These are phyloP conservation scores for Plutella xylostella DNA, from an alignment of 2,888 invertebrate genomes.

Conservation along the genomic window DNA sequence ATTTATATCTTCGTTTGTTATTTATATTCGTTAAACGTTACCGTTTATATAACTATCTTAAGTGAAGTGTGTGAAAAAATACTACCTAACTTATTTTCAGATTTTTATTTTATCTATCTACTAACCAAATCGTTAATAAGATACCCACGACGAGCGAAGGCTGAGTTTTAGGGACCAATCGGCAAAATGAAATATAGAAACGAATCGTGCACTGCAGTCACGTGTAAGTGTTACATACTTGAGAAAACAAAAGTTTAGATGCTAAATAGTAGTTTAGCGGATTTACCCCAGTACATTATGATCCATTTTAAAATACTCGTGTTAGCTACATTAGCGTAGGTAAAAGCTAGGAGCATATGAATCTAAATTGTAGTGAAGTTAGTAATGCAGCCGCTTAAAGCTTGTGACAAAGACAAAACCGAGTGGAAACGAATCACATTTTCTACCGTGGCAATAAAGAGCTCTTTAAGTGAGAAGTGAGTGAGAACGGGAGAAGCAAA, in stretches of 20 bases:
- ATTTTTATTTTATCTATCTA: constrained; percentile 66
- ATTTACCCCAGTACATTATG: constrained; percentile 40
- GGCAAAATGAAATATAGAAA: constrained; percentile 45
- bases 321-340: too few relatives aligned
- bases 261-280: constrained; percentile 58
- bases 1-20: constrained; percentile 50
- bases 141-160: constrained; percentile 43
- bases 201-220: constrained; percentile 33
- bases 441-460: background rate
- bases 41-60: constrained; percentile 52
- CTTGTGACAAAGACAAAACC: constrained; percentile 33
- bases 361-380: constrained; percentile 37
- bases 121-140: constrained; percentile 55
- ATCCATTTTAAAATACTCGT: constrained; percentile 12
- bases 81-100: constrained; percentile 68
- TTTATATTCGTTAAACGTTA: constrained; percentile 44
- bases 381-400: constrained; percentile 52
- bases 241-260: constrained; percentile 41
- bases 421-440: background rate
- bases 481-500: background rate
- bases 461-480: background rate
- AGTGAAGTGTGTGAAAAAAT: constrained; percentile 66
- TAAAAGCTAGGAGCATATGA: too few relatives aligned
- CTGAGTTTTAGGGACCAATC: constrained; percentile 46
- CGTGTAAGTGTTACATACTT: constrained; percentile 53